Evolutionary conservation across 92 coral and sea anemone genomes (phyloP), one percentile per base, ranked within the genome.

Genomic region (Epizoanthus scotinus): DNA sequence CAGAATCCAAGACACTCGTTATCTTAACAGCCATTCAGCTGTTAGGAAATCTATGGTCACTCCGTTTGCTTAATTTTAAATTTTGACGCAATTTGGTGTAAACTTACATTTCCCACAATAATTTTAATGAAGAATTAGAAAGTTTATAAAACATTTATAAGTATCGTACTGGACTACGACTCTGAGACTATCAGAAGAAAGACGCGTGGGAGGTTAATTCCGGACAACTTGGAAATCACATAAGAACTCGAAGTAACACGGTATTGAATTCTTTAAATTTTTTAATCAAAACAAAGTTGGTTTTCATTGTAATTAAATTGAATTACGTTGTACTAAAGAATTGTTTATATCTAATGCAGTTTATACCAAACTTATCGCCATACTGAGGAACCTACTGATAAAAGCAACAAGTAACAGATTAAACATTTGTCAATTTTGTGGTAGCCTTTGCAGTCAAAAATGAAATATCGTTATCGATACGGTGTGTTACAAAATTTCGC

Each of bases 321-420:
- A 75, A 75, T 75, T 75, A 75, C 68, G 81, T 75, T 59, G 31
- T 59, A 59, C 67, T 75, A 75, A 75, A 75, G 81, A 75, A 75
- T 75, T 75, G 81, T 75, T 75, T 58, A 59, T 75, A 75, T 57
- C 81, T 75, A 57, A 75, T 59, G 67, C 68, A 75, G 81, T 75
- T 60, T 67, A 75, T 75, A 75, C 81, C 54, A 61, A 67, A 58
- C 17, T 34, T 75, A 20, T 75, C 61, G 81, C 58, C 61, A 59
- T 58, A 75, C 67, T 59, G n/a, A n/a, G 56, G 15, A 44, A 22
- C 47, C 2, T 53, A 28, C 66, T 28, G 65, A 55, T 55, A 54
- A 47, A 73, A 19, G 18, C 54, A 31, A 36, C 52, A 58, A 13
- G 55, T 2, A 34, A 38, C 25, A 20, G 55, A 34, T 75, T 38